phyloP scores from a whole-genome alignment of 2,113 vertebrate genomes.

The Hippocampus zosterae region DNA sequence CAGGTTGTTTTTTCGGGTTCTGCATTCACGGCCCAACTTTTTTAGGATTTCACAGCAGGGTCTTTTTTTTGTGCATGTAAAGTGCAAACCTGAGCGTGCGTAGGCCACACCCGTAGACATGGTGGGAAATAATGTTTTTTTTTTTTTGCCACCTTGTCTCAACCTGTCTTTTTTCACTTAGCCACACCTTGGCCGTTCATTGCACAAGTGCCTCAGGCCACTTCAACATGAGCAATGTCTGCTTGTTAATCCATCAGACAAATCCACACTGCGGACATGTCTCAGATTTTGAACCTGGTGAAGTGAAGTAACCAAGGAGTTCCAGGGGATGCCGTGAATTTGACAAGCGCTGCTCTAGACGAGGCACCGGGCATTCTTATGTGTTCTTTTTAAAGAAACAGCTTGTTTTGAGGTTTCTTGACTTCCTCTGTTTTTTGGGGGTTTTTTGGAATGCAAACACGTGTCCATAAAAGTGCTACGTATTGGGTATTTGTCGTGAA shows the following conservation, averaged over 20 bases:
- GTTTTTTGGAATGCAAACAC: background rate
- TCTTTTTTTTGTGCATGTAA: background rate
- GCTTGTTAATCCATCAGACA: background rate
- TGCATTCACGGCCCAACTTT: background rate
- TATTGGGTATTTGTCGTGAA: background rate
- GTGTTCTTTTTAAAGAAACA: background rate
- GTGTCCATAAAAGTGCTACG: background rate
- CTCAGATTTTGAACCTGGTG: no score
- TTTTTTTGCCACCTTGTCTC: constrained; percentile 40
- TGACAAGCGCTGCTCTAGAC: background rate
- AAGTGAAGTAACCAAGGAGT: background rate
- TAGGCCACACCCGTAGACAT: constrained; percentile 41
- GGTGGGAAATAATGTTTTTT: constrained; percentile 33
- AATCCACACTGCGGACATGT: background rate
- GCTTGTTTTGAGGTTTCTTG: background rate
- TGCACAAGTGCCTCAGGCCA: constrained; percentile 46
- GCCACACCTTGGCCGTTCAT: constrained; percentile 56
- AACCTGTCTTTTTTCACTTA: constrained; percentile 61
- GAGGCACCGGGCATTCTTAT: background rate
- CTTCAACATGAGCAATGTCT: background rate
- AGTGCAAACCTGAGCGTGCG: background rate
- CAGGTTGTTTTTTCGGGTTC: background rate
- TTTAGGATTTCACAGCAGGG: background rate
- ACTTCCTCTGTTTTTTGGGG: background rate
- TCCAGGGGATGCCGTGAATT: background rate